Evolutionary conservation across 2,888 invertebrate species (phyloP), one percentile per base, ranked within the genome.

Genomic region (Tiliacea citrago): DNA sequence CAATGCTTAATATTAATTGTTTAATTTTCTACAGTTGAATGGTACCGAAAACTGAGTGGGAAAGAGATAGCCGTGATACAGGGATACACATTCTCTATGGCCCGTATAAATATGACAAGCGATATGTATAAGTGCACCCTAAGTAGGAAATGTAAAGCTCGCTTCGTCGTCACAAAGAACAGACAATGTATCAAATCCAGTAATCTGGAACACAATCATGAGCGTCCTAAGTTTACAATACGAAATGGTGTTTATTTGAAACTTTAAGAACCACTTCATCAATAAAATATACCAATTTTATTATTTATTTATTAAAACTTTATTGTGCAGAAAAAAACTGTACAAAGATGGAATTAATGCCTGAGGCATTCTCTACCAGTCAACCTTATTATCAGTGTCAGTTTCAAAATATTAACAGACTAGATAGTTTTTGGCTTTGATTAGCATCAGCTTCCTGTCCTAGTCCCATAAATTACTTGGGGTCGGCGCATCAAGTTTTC

Each of bases 11-110:
- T 3, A 45, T 45, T 35, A 71, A 45, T 24, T 12, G 1, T 24
- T 62, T 18, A 13, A 42, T 75, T 29, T 51, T 58, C 29, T 73
- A 18, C 73, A 84, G 79, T 84, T 1, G 35, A 63, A 8, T 77
- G 86, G 67, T 77, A 81, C 1, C 58, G 62, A 16, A 91, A 88
- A 29, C 45, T 13, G 7, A 72, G 68, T 13, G 91, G 91, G 0
- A 91, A 88, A 35, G 74, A 77, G 45, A 47, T 91, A 47, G 89
- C 89, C 0, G 61, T 93, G 1, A 60, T 91, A 1, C 71, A 90
- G 5, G 89, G 91, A 0, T 93, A 82, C 75, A 89, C 92, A 0
- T 93, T 89, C 81, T 91, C 90, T 77, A 75, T 72, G 7, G 67
- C 72, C 21, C 24, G 51, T 0, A 58, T 70, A 9, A 42, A 16